A percentile compares a stretch with the other conserved stretches of the same genome.
Conservation (phyloP, 1,140 invertebrate species). For the Pseudomyrmex cubaensis region DNA sequence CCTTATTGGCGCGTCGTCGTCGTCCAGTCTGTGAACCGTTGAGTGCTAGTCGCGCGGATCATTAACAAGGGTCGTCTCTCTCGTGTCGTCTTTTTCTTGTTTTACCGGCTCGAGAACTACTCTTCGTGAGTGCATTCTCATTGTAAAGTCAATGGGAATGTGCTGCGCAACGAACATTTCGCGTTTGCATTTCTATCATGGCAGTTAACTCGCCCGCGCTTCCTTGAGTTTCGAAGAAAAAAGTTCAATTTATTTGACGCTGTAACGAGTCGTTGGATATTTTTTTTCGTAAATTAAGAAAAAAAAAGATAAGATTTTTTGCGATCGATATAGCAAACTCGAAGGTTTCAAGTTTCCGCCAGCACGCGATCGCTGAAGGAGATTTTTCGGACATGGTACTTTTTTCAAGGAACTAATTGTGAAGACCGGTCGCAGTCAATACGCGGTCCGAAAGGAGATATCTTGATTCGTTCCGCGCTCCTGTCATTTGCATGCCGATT, state of each 20-base stretch:
- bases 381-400: constrained; percentile 24
- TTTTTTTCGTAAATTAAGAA: no score
- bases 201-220: not conserved
- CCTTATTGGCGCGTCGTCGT: constrained; percentile 36
- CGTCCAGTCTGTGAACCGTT: not conserved
- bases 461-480: constrained; percentile 66
- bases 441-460: constrained; percentile 38
- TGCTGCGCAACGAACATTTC: not conserved
- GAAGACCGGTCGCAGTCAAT: not conserved
- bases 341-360: constrained; percentile 1
- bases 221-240: no score
- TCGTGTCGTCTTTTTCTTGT: not conserved
- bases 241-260: not conserved
- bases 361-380: not conserved
- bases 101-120: constrained; percentile 15
- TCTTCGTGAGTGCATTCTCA: constrained; percentile 33
- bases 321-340: not conserved
- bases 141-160: constrained; percentile 14
- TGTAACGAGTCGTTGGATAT: no score
- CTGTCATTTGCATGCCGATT: constrained; percentile 59
- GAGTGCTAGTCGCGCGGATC: constrained; percentile 25
- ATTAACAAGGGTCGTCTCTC: constrained; percentile 22
- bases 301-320: not conserved
- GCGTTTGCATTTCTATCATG: constrained; percentile 7
- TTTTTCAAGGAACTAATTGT: constrained; percentile 33